Evolutionary conservation across 2,797 vertebrate species (phyloP), one percentile per base, ranked within the genome.

Genomic region (Neoniphon sammara): DNA sequence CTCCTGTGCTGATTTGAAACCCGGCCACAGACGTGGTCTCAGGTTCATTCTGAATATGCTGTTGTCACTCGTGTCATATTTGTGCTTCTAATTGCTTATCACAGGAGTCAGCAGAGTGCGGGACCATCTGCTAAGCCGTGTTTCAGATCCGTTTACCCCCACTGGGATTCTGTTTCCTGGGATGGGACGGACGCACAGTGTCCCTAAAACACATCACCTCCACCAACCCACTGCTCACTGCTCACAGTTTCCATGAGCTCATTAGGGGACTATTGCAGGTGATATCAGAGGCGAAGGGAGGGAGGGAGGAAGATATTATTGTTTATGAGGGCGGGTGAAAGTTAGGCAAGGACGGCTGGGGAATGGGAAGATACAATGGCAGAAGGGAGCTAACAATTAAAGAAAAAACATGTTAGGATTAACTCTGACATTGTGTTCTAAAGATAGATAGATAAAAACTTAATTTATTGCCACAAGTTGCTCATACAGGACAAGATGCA

Each of bases 181-280:
- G 83, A 86, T 73, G 82, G 81, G 87, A 86, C 27, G 21, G 77
- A 80, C 76, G 62, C 70, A 68, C 66, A 66, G 75, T 84, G 86
- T 89, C 88, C 88, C 85, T 65, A 85, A 89, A 91, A 86, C 70
- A 61, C 84, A 77, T 83, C 83, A 85, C 88, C 83, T 85, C 66
- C 57, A 81, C 75, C 80, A 69, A 79, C 71, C 82, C 59, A 30
- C 75, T 58, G 77, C 85, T 86, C 85, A 85, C 53, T 58, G 77
- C 85, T 86, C 85, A 85, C 53, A 84, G 73, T 92, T 93, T 92
- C 92, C 91, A 91, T 92, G 84, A 91, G 77, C 80, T 92, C 88
- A 90, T 77, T 70, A 27, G 54, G 65, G 77, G 79, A 82, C 17
- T 14, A 73, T 63, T 54, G 20, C 62, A 81, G 81, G 77, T 87